Evolutionary conservation across 2,113 vertebrate genomes (phyloP).

Genomic region (Nothobranchius furzeri): DNA sequence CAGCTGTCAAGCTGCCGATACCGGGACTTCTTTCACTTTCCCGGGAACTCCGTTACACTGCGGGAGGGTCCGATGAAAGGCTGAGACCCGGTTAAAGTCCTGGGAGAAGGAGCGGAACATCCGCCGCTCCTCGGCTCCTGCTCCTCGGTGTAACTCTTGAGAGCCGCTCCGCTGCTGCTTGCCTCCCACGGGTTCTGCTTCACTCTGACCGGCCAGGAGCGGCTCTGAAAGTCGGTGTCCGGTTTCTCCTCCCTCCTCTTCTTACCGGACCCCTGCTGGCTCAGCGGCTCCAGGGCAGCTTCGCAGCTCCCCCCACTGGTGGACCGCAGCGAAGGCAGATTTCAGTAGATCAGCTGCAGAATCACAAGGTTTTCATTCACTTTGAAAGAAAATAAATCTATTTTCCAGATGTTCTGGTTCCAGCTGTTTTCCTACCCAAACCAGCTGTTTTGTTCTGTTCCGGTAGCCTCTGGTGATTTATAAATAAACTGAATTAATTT

Average conservation of each 20-base stretch:
- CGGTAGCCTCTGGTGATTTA: too few relatives aligned
- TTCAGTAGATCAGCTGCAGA: too few relatives aligned
- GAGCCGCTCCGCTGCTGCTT: constrained; percentile 18
- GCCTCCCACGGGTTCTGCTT: constrained; percentile 25
- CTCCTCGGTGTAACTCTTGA: background rate
- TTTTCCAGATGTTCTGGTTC: too few relatives aligned
- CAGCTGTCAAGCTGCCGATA: constrained; percentile 17
- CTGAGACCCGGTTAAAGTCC: background rate
- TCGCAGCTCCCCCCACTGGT: constrained; percentile 38
- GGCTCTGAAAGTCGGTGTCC: constrained; percentile 50
- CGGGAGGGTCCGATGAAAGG: background rate
- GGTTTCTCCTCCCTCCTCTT: constrained; percentile 64
- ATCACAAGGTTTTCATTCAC: too few relatives aligned
- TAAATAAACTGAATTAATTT: too few relatives aligned
- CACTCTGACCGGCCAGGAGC: constrained; percentile 48
- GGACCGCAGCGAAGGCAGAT: too few relatives aligned
- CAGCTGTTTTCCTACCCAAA: too few relatives aligned
- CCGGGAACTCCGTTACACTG: constrained; percentile 30
- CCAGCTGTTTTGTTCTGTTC: too few relatives aligned
- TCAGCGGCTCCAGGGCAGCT: constrained; percentile 58
- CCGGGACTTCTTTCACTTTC: constrained; percentile 24
- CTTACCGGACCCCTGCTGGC: constrained; percentile 51
- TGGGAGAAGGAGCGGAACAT: constrained; percentile 10
- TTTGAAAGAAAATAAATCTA: too few relatives aligned
- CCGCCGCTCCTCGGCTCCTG: constrained; percentile 9